Base-by-base conservation (phyloP, 2,888 invertebrate genomes). In the Lamproptera curius region DNA sequence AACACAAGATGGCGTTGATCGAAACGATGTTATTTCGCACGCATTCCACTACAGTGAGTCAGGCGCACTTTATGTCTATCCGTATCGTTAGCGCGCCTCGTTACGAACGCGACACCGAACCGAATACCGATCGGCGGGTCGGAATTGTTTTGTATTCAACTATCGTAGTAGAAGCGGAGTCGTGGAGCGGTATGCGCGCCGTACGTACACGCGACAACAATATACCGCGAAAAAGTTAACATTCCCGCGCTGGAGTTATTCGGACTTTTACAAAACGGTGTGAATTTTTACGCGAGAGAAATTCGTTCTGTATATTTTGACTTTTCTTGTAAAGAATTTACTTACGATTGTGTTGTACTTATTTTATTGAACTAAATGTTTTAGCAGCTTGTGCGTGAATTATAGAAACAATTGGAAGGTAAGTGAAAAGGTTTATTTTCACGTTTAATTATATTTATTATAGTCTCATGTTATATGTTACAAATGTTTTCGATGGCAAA, bases 81-180 rank as follows among this genome's bases (percentile, higher is more conserved):
- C 33, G 17, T 31, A n/a, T 14, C 36, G 33, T 28, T 20, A 20
- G 20, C 15, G 47, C 13, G 15, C 17, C 14, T 42, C 20, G 42
- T 33, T 26, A 33, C 15, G 15, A 11, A 20, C 13, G 43, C 20
- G 54, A 58, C 51, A 51, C 33, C 16, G 46, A 42, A 37, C 37
- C 51, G 46, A 52, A 44, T 49, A 11, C 31, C 31, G 9, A 31
- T 31, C 11, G 31, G 4, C 28, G 28, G 11, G 2, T 31, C 31
- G 11, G 31, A 31, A 31, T 31, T 43, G 64, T 77, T 85, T 83
- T 76, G 84, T 85, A 86, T 86, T 84, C 83, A 62, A 61, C 53
- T 65, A 72, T 67, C 79, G 81, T 83, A 79, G 73, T 63, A 67
- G 72, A 56, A 62, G 74, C 71, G 10, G 58, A 79, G 83, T 74